Conservation (phyloP, 2,113 vertebrate genomes). For the Brienomyrus longianalis region DNA sequence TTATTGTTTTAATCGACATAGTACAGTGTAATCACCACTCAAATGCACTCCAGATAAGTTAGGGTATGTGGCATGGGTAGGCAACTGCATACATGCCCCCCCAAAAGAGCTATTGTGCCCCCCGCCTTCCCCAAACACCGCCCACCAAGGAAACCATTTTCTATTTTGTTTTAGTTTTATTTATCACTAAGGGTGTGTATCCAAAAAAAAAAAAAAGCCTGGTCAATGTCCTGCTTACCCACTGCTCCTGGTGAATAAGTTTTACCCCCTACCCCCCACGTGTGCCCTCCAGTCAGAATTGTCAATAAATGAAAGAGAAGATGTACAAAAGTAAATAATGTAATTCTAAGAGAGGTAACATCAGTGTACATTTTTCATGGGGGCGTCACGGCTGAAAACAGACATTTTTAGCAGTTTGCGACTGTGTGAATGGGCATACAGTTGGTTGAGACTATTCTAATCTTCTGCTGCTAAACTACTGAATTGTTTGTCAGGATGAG, state of each 20-base stretch:
- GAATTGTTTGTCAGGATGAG: constrained; percentile 80
- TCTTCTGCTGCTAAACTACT: constrained; percentile 73
- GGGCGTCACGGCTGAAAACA: neutral
- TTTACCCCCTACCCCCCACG: neutral
- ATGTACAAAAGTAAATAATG: neutral
- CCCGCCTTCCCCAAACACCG: neutral
- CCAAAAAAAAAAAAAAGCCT: neutral
- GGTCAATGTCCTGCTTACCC: neutral
- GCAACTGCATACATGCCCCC: neutral
- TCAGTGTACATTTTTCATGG: neutral
- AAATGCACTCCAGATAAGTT: neutral
- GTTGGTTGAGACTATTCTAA: neutral
- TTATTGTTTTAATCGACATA: neutral
- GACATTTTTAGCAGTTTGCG: neutral
- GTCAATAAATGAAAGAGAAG: neutral
- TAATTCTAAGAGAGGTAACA: neutral
- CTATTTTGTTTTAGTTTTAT: neutral
- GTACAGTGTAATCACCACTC: neutral
- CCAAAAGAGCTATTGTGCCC: neutral
- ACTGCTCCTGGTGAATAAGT: neutral
- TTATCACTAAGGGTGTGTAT: neutral
- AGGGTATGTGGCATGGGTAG: neutral
- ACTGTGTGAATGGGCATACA: neutral
- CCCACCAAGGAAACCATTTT: neutral
- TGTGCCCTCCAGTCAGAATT: neutral